phyloP scores from a whole-genome alignment of 1,140 invertebrate genomes.

The Drosophila quadrilineata region DNA sequence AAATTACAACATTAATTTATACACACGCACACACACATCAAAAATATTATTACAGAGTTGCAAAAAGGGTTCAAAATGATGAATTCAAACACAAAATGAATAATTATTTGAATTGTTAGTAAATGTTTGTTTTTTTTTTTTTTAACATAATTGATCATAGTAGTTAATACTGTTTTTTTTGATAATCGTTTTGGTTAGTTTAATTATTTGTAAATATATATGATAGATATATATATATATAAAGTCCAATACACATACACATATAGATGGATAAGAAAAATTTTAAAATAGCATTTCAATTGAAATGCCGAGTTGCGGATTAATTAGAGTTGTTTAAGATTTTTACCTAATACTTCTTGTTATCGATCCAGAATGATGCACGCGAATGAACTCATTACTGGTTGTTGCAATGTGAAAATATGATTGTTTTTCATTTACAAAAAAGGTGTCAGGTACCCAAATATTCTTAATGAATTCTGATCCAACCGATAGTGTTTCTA shows the following conservation, averaged over 20 bases:
- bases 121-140: conserved; percentile 42
- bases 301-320: no score
- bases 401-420: conserved; percentile 99
- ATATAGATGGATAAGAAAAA: conserved; percentile 66
- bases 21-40: conserved; percentile 65
- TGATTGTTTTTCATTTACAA: conserved; percentile 99
- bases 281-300: conserved; percentile 49
- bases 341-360: conserved; percentile 96
- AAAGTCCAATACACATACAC: conserved; percentile 71
- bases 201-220: conserved; percentile 27
- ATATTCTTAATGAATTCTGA: conserved; percentile 98
- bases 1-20: conserved; percentile 79
- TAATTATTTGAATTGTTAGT: conserved; percentile 31
- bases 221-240: conserved; percentile 44
- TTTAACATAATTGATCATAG: conserved; percentile 29
- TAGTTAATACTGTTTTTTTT: conserved; percentile 20
- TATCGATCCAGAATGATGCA: conserved; percentile 96
- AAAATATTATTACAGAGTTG: conserved; percentile 66
- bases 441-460: conserved; percentile 99
- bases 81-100: conserved; percentile 54
- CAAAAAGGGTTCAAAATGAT: conserved; percentile 68
- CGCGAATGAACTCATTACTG: conserved; percentile 97
- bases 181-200: conserved; percentile 14
- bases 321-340: conserved; percentile 53
- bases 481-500: conserved; percentile 94